Conservation (phyloP, 2,797 vertebrate species). For the Sus cebifrons region DNA sequence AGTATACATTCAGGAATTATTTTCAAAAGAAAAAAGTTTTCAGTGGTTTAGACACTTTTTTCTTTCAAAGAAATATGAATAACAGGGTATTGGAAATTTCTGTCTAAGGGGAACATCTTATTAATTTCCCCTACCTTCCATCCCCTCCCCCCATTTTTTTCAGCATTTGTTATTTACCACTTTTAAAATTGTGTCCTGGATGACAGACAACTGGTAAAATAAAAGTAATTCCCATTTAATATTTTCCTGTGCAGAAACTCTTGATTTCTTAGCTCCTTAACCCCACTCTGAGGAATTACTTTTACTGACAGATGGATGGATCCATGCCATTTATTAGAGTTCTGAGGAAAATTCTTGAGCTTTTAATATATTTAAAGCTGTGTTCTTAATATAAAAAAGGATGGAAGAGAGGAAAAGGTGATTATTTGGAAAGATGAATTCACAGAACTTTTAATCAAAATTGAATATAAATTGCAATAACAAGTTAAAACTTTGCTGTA, state of each 20-base stretch:
- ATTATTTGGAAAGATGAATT: constrained; percentile 56
- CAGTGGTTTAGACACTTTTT: background rate
- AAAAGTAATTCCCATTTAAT: background rate
- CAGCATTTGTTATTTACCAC: background rate
- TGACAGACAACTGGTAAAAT: background rate
- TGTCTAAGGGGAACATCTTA: background rate
- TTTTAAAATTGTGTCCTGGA: background rate
- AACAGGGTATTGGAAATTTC: background rate
- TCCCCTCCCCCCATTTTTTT: background rate
- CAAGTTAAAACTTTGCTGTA: constrained; percentile 47
- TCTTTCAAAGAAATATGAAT: constrained; percentile 36
- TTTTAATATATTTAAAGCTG: background rate
- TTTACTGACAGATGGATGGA: background rate
- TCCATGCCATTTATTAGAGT: background rate
- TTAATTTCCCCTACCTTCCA: background rate
- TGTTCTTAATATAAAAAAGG: constrained; percentile 25
- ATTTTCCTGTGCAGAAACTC: background rate
- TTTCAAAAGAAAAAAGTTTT: constrained; percentile 34
- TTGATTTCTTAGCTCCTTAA: constrained; percentile 54
- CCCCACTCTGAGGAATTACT: background rate
- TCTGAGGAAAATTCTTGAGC: constrained; percentile 39
- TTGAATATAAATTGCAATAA: constrained; percentile 24
- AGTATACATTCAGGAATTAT: constrained; percentile 34
- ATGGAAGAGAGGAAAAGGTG: background rate
- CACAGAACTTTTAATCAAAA: constrained; percentile 24